Base-by-base conservation (phyloP, 1,140 invertebrate species). In the Drosophila nannoptera region DNA sequence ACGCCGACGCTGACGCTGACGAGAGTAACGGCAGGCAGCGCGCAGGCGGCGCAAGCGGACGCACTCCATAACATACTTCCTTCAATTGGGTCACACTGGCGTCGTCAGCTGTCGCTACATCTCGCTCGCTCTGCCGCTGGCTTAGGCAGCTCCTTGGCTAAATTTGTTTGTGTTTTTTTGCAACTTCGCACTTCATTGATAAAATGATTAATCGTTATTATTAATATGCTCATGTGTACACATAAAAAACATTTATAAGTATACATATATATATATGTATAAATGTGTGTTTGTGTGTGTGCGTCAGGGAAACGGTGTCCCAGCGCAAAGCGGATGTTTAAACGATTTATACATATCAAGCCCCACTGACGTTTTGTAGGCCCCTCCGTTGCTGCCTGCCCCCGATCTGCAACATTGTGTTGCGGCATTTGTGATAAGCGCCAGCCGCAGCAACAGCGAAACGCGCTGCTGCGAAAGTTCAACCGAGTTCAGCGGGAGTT, bases 131-230 rank as follows among this genome's bases (percentile, higher is more conserved):
- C 40, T 42, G 9, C 38, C 38, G 11, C 5, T 42, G 38, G 38
- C 9, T 42, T 42, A 42, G 11, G 22, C 45, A 22, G 7, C 14
- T 22, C 5, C 52, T 16, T 63, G 29, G 58, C 43, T 45, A 35
- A 31, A 59, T 38, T 62, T 73, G 64, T 56, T 64, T 43, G 32
- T 42, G 9, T 60, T 59, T 42, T 7, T 55, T 66, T 59, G 68
- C 43, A 55, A 77, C 61, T 78, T 78, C 64, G 67, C 78, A 82
- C 78, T 82, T 82, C 78, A 82, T 82, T 82, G 78, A 82, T 82
- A 82, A 82, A 83, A 78, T 83, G 80, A 84, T 83, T 83, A 84
- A 83, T 83, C 80, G 80, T 78, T 78, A 68, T 84, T 73, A 73
- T 75, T 78, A 76, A 61, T 77, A 45, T 69, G 16, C 7, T 33